Percentiles rank a stretch among this genome's conserved stretches.
Evolutionary conservation across 2,888 invertebrate species (phyloP).

Genomic region (Scaptomyza caliginosa): DNA sequence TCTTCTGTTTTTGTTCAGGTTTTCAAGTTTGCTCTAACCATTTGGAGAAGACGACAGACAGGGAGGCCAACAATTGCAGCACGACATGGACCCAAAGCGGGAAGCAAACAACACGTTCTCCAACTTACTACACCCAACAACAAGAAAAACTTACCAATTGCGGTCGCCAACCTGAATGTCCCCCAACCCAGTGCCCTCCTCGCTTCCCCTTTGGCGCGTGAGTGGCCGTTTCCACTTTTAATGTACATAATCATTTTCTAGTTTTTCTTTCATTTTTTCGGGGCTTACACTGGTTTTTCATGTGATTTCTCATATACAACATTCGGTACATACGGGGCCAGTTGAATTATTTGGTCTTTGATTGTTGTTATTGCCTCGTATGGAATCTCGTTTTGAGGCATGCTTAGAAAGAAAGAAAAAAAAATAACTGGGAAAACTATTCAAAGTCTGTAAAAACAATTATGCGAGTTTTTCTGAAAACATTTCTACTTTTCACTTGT

Average conservation of each 20-base stretch:
- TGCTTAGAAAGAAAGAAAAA: neutral
- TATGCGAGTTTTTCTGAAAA: conserved; percentile 45
- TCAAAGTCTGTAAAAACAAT: conserved; percentile 28
- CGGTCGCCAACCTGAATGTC: conserved; percentile 60
- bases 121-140: conserved; percentile 50
- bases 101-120: conserved; percentile 76
- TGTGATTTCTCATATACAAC: conserved; percentile 35
- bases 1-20: conserved; percentile 22
- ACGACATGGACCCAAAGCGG: conserved; percentile 56
- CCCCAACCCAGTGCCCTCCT: conserved; percentile 11
- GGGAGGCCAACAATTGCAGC: conserved; percentile 64
- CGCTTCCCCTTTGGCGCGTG: conserved; percentile 57
- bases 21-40: conserved; percentile 65
- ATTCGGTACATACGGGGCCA: conserved; percentile 11
- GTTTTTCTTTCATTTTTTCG: conserved; percentile 48
- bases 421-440: conserved; percentile 33
- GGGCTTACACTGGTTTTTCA: conserved; percentile 37
- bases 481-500: conserved; percentile 65
- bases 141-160: conserved; percentile 50
- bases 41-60: conserved; percentile 13
- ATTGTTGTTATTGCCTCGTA: conserved; percentile 26
- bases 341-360: conserved; percentile 24
- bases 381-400: conserved; percentile 38
- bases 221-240: conserved; percentile 72
- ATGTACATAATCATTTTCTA: conserved; percentile 71